These are phyloP conservation scores for Drosophila niveifrons DNA, from an alignment of 2,888 invertebrate species.

Conservation along the genomic window DNA sequence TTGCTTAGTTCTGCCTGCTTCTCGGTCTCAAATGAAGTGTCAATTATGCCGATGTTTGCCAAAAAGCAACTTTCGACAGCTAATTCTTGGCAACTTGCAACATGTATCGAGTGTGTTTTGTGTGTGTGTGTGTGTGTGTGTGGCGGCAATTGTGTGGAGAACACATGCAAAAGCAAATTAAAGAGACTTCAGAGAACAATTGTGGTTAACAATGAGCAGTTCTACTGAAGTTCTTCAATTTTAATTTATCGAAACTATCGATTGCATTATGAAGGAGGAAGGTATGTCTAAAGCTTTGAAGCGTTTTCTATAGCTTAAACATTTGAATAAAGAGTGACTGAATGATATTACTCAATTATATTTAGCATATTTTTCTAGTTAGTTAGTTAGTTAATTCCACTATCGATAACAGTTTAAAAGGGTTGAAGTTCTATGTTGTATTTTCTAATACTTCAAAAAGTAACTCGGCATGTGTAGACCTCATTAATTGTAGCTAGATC, in stretches of 20 bases:
- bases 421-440: no score
- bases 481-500: no score
- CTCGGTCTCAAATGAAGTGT: slow-evolving; percentile 26
- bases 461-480: no score
- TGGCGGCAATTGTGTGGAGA: slow-evolving; percentile 2
- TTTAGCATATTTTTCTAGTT: no score
- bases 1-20: slow-evolving; percentile 21
- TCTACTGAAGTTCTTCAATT: background rate
- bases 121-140: background rate
- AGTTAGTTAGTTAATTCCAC: no score
- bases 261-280: background rate
- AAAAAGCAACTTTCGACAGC: slow-evolving; percentile 41
- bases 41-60: slow-evolving; percentile 49
- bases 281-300: no score
- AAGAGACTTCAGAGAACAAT: background rate
- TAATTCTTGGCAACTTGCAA: slow-evolving; percentile 41
- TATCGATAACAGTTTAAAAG: no score
- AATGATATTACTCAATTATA: no score
- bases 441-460: no score
- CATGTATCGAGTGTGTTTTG: slow-evolving; percentile 7
- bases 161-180: slow-evolving; percentile 5
- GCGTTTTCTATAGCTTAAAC: no score
- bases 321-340: no score
- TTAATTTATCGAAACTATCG: background rate
- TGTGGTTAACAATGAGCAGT: background rate